Evolutionary conservation across 2,797 vertebrate genomes (phyloP).

Genomic region (Melanotaenia parkinsoni): DNA sequence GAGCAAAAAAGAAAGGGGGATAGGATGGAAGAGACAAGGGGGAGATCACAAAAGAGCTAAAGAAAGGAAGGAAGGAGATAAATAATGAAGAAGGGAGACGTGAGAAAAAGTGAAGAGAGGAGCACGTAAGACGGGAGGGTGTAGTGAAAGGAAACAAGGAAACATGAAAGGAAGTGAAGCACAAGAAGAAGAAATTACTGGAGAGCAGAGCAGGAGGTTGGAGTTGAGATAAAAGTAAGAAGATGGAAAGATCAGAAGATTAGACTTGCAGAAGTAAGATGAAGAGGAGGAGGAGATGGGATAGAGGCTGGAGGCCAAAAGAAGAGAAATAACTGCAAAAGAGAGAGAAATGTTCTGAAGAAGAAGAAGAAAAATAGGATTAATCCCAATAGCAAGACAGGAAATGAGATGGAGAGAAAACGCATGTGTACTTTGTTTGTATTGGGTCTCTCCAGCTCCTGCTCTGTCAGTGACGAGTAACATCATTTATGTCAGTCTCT

Average conservation of each 20-base stretch:
- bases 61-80: neutral
- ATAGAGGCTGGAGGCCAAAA: neutral
- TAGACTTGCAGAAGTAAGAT: neutral
- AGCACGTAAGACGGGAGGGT: no score
- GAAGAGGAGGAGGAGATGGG: neutral
- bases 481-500: conserved; percentile 49
- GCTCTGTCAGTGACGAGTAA: conserved; percentile 22
- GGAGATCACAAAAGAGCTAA: neutral
- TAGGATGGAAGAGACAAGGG: neutral
- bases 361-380: neutral
- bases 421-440: conserved; percentile 41
- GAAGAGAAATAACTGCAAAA: neutral
- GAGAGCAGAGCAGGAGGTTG: neutral
- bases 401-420: conserved; percentile 5
- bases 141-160: no score
- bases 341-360: neutral
- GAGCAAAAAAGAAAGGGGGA: neutral
- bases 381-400: neutral
- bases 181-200: neutral
- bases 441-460: conserved; percentile 34
- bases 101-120: neutral
- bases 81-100: neutral
- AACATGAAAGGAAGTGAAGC: neutral
- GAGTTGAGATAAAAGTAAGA: neutral
- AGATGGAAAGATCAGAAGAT: neutral